These are phyloP conservation scores for Nemapogon koenigi DNA, from an alignment of 2,888 invertebrate species.

Conservation along the genomic window DNA sequence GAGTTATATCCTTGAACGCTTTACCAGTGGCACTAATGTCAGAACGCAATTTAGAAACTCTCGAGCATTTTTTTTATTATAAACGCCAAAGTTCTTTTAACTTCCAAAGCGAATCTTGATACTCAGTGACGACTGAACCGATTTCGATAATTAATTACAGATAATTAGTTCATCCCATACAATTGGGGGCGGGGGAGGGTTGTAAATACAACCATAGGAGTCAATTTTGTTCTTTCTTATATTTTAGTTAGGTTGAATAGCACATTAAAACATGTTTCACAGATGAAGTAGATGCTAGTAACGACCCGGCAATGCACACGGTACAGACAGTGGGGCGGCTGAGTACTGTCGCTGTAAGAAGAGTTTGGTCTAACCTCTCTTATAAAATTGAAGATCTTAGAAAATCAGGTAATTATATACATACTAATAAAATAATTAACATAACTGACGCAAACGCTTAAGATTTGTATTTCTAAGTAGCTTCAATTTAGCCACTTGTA, in stretches of 20 bases:
- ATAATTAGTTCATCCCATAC: background rate
- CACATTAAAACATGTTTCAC: slow-evolving; percentile 20
- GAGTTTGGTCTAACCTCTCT: slow-evolving; percentile 72
- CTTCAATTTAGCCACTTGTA: too few species aligned
- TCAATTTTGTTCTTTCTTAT: background rate
- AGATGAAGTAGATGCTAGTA: slow-evolving; percentile 63
- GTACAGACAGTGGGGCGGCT: slow-evolving; percentile 75
- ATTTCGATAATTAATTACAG: background rate
- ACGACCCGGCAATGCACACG: slow-evolving; percentile 73
- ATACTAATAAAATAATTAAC: too few species aligned
- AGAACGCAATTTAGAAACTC: too few species aligned
- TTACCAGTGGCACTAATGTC: too few species aligned
- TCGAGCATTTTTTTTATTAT: too few species aligned
- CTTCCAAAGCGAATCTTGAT: too few species aligned
- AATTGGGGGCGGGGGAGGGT: background rate
- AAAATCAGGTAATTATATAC: slow-evolving; percentile 39
- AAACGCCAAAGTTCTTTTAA: too few species aligned
- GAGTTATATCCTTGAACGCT: too few species aligned
- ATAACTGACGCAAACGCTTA: too few species aligned
- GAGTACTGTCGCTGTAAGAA: slow-evolving; percentile 73
- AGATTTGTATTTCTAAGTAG: too few species aligned
- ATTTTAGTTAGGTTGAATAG: background rate
- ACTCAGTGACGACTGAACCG: too few species aligned
- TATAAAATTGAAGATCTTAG: slow-evolving; percentile 61
- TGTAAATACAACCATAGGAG: background rate